Percentiles rank a stretch among this genome's conserved stretches.
Evolutionary conservation across 1,140 invertebrate species (phyloP).

Genomic region (Ridgeia piscesae): DNA sequence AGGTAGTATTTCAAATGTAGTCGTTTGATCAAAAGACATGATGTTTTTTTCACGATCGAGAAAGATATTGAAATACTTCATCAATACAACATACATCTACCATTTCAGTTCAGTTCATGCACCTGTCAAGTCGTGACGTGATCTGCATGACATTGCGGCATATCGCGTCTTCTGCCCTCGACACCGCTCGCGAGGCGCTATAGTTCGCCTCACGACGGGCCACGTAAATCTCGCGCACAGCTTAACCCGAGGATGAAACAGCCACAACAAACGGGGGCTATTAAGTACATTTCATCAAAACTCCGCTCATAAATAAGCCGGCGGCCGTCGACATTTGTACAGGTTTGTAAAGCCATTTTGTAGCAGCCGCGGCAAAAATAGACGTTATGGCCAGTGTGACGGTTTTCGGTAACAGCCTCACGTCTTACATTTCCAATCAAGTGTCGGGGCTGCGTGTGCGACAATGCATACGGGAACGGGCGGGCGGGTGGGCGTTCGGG

Average conservation of each 20-base stretch:
- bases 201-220: neutral
- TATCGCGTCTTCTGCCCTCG: neutral
- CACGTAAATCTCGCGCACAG: neutral
- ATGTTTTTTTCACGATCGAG: too few relatives aligned
- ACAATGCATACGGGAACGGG: too few relatives aligned
- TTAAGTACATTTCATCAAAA: neutral
- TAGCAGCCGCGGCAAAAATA: neutral
- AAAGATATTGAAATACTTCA: neutral
- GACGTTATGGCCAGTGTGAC: neutral
- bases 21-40: neutral
- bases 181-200: neutral
- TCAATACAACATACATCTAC: neutral
- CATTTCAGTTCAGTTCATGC: neutral
- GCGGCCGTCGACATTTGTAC: neutral
- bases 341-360: neutral
- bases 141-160: neutral
- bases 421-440: neutral
- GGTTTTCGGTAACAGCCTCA: neutral
- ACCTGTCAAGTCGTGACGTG: neutral
- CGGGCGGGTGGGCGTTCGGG: too few relatives aligned
- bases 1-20: neutral
- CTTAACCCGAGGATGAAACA: neutral
- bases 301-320: neutral
- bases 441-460: neutral
- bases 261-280: neutral